phyloP scores from a whole-genome alignment of 2,113 vertebrate species.

The Neolamprologus modestus region DNA sequence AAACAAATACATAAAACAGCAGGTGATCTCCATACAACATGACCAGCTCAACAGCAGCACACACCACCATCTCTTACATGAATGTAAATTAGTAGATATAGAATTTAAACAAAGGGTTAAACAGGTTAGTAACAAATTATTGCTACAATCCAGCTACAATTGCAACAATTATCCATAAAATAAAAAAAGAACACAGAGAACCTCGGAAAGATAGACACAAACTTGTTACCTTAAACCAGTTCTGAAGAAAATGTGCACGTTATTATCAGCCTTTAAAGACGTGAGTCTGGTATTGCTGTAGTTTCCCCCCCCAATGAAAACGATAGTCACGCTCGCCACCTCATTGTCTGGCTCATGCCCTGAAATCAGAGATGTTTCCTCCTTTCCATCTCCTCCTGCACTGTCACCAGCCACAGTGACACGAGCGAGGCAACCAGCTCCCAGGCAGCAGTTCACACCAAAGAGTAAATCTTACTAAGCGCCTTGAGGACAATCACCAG shows the following conservation, averaged over 20 bases:
- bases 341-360: not conserved
- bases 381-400: not conserved
- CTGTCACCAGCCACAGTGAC: not conserved
- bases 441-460: not conserved
- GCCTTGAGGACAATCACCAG: not conserved
- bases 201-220: not conserved
- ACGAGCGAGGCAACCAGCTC: not conserved
- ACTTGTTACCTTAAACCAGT: not conserved
- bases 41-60: not conserved
- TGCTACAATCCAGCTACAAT: not conserved
- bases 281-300: not conserved
- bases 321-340: not conserved
- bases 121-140: not conserved
- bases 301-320: not conserved
- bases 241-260: not conserved
- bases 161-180: not conserved
- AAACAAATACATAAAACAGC: not conserved
- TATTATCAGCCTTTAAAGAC: not conserved
- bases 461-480: conserved; percentile 11
- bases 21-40: not conserved
- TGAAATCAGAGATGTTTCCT: not conserved
- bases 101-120: not conserved
- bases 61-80: not conserved
- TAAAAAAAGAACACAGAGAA: not conserved
- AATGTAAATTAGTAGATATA: not conserved